Base-by-base conservation (phyloP, 2,113 vertebrate genomes). In the Setophaga coronata region DNA sequence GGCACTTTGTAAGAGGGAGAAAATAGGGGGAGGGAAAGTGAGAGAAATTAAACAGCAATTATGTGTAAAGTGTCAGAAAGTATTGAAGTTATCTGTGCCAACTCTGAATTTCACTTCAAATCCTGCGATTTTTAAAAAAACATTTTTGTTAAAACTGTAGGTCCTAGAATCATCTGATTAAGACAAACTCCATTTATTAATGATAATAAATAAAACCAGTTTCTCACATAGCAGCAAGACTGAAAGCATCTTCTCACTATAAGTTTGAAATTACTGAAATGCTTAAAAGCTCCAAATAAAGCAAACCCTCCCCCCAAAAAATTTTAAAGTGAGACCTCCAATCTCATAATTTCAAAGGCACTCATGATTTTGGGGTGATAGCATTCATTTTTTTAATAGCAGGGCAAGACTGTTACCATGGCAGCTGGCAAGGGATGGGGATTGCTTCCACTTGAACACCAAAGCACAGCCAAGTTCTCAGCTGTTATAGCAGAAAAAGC, bases 401-500 rank as follows among this genome's bases (percentile, higher is more conserved):
- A 86, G 82, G 82, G 58, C 82, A 80, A 88, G 71, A 23, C 85
- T 58, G 90, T 96, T 97, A 43, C 96, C 85, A 92, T 92, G 92
- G 92, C 82, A 96, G 96, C 90, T 94, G 92, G 79, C 50, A 83
- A 82, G 79, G 58, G 60, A 65, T 80, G 67, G 93, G 88, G 91
- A 66, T 78, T 84, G 80, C 95, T 92, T 95, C 80, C 89, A 92
- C 91, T 93, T 56, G 62, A 90, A 80, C 33, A 67, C 85, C 95
- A 86, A 88, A 93, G 94, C 86, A 51, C 42, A 87, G 94, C 91
- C 95, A 95, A 95, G 83, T 93, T 95, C 56, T 77, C 4, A 90
- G 91, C 91, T 87, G 80, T 95, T 83, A 38, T 38, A 38, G 89
- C 86, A 92, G 82, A 66, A 86, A 79, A 83, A 92, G 42, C 91